phyloP scores from a whole-genome alignment of 2,888 invertebrate species.

The Drosophila subquinaria region DNA sequence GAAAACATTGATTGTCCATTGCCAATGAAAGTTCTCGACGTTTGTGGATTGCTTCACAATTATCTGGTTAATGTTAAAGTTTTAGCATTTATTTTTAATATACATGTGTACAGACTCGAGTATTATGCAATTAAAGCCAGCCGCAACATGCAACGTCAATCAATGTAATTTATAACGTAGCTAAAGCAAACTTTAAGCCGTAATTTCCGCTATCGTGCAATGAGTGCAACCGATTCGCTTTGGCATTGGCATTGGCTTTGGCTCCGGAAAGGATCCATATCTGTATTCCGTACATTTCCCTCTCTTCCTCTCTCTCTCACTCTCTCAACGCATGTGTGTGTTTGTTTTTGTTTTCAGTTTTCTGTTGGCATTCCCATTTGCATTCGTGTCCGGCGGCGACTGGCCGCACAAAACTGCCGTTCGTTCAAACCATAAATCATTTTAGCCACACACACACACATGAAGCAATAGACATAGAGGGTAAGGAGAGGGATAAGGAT shows the following conservation, averaged over 20 bases:
- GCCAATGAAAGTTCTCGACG: background rate
- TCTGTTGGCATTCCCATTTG: constrained; percentile 45
- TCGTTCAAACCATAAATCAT: constrained; percentile 67
- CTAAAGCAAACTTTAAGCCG: constrained; percentile 61
- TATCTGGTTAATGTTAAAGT: constrained; percentile 5
- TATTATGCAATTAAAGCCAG: constrained; percentile 27
- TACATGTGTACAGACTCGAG: constrained; percentile 38
- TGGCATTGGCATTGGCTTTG: background rate
- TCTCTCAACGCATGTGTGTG: constrained; percentile 5
- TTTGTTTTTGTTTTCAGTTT: constrained; percentile 32
- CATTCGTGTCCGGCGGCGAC: constrained; percentile 47
- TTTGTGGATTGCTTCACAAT: background rate
- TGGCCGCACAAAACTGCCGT: constrained; percentile 48
- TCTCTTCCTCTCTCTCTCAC: background rate
- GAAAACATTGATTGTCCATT: background rate
- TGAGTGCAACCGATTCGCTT: constrained; percentile 34
- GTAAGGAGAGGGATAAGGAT: background rate
- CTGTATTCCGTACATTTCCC: constrained; percentile 17
- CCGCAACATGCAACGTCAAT: constrained; percentile 68
- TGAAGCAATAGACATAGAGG: background rate
- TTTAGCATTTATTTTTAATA: constrained; percentile 33
- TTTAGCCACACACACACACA: constrained; percentile 33
- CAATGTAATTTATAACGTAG: constrained; percentile 62
- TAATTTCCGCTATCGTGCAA: constrained; percentile 68
- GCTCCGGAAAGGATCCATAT: constrained; percentile 29